phyloP scores from a whole-genome alignment of 1,140 invertebrate species.

The Cheumatopsyche charites region DNA sequence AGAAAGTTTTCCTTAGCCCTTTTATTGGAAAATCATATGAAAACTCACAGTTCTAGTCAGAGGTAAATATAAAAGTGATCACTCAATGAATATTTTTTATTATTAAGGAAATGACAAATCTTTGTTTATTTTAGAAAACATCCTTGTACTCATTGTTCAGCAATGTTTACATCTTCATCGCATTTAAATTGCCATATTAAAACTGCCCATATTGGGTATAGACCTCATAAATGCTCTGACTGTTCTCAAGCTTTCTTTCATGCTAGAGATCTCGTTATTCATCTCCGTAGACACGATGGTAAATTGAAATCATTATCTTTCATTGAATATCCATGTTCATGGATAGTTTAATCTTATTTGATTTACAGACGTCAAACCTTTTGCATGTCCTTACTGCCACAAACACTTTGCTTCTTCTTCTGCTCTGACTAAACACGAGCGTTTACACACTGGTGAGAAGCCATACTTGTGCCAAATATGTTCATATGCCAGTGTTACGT shows the following conservation, averaged over 20 bases:
- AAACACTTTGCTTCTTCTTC: constrained; percentile 27
- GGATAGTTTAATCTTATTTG: background rate
- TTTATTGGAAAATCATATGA: constrained; percentile 10
- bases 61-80: constrained; percentile 14
- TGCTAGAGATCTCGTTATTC: constrained; percentile 29
- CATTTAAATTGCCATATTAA: constrained; percentile 29
- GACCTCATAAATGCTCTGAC: constrained; percentile 19
- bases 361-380: constrained; percentile 35
- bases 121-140: constrained; percentile 33
- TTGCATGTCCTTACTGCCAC: constrained; percentile 29
- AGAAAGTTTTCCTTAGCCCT: background rate
- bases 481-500: constrained; percentile 17
- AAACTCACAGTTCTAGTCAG: background rate
- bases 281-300: constrained; percentile 39
- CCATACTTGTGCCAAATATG: constrained; percentile 36
- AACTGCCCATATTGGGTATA: constrained; percentile 14
- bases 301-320: background rate
- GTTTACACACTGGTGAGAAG: constrained; percentile 37
- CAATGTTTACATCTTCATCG: constrained; percentile 22
- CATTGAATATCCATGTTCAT: too few relatives aligned
- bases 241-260: constrained; percentile 34
- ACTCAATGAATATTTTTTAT: background rate
- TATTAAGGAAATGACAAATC: too few relatives aligned
- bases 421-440: constrained; percentile 21
- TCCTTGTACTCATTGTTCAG: constrained; percentile 22